Base-by-base conservation (phyloP, 2,888 invertebrate genomes). In the Eupithecia vulgata region DNA sequence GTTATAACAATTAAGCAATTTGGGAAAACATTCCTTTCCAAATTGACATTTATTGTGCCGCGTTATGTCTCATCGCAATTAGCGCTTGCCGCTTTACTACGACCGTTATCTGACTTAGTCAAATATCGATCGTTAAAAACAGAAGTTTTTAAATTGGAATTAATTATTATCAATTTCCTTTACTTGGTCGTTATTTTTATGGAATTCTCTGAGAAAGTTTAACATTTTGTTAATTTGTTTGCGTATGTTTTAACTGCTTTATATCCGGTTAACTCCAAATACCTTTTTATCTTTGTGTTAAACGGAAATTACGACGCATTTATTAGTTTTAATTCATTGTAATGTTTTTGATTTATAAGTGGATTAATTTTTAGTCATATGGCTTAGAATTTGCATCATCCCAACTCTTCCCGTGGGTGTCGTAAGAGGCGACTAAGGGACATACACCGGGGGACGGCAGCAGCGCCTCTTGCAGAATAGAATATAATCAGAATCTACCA, bases 301-400 rank as follows among this genome's bases (percentile, higher is more conserved):
- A 64, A 40, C 64, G 64, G 64, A 64, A 64, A 64, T 64, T 64
- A 21, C 35, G n/a, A 40, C 10, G n/a, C n/a, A 64, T 64, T 64
- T 25, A 64, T 10, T 35, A 57, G n/a, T n/a, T n/a, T n/a, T n/a
- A n/a, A n/a, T n/a, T n/a, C n/a, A n/a, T 45, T 3, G 40, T 40
- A 45, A 45, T 45, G 0, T 45, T 15, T 45, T 30, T 30, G 1
- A 45, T 40, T 40, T 10, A 3, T 40, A 35, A 40, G 40, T 40
- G 40, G 12, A 40, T 12, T 40, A 12, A 40, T 40, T 40, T 40
- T 40, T 40, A 40, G 40, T 40, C n/a, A n/a, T n/a, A n/a, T n/a
- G n/a, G n/a, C n/a, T n/a, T n/a, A 35, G 6, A 35, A 30, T 30
- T 30, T 30, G 30, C 30, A n/a, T n/a, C n/a, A n/a, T n/a, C n/a